Percentiles rank a stretch among this genome's conserved stretches.
Evolutionary conservation across 2,888 invertebrate species (phyloP).

Genomic region (Polia nebulosa): DNA sequence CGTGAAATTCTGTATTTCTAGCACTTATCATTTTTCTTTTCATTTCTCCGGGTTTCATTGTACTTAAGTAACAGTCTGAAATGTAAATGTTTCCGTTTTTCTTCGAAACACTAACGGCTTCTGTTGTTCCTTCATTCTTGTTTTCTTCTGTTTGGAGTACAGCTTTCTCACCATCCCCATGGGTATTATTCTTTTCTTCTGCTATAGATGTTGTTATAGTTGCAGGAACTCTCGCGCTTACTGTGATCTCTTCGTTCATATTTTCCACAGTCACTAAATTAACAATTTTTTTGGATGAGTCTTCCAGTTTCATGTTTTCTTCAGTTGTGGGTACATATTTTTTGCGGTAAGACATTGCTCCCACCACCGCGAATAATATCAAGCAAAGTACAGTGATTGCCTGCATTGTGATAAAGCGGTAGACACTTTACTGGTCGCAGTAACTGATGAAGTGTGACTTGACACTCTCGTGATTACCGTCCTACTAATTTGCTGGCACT

Average conservation of each 20-base stretch:
- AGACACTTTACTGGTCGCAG: not conserved
- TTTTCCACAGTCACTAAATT: not conserved
- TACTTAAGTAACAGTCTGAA: slow-evolving; percentile 17
- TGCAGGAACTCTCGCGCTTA: not conserved
- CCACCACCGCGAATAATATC: slow-evolving; percentile 4
- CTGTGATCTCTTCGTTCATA: not conserved
- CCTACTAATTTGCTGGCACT: not conserved
- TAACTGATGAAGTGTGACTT: not conserved
- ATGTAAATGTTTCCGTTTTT: slow-evolving; percentile 18
- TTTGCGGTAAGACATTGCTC: not conserved
- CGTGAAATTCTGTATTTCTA: not conserved
- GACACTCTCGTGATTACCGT: not conserved
- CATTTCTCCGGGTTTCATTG: slow-evolving; percentile 6
- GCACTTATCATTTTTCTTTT: not conserved
- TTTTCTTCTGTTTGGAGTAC: not conserved
- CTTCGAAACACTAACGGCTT: not conserved
- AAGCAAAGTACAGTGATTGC: not conserved
- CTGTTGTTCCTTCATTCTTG: not conserved
- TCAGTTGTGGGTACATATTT: not conserved
- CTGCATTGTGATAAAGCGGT: slow-evolving; percentile 2
- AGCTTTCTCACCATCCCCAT: not conserved
- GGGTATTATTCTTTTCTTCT: not conserved
- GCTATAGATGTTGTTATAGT: not conserved
- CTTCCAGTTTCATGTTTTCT: not conserved
- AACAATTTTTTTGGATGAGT: not conserved